Evolutionary conservation across 2,888 invertebrate species (phyloP), one percentile per base, ranked within the genome.

Genomic region (Cephus nigrinus): DNA sequence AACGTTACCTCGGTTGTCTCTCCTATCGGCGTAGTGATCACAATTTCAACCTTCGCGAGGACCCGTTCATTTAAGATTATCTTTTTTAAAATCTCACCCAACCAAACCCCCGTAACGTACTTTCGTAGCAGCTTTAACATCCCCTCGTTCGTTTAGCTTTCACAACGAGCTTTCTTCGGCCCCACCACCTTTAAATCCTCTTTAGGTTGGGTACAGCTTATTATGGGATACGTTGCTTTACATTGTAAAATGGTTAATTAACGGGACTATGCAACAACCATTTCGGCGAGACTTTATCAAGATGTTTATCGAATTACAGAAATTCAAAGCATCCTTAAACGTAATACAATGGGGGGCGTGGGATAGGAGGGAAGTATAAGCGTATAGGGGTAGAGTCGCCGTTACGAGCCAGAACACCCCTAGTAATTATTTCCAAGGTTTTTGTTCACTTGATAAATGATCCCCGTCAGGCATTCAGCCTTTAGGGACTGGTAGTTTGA

Each of bases 401-500:
- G 73, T 34, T 74, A 74, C 40, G 40, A 55, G 40, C 40, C 75
- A 34, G 12, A 74, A 55, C 69, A 77, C 75, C 75, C 72, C 55
- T 33, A 40, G 78, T 78, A 78, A 78, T 78, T 78, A 78, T 78
- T 78, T 75, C 72, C 35, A 78, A 75, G 75, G 72, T 78, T 78
- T 78, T 78, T 78, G 78, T 78, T 76, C 78, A 15, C 75, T 72
- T 78, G 78, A 78, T 75, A 73, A 78, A 78, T 75, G 78, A 78
- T 69, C 40, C 75, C 68, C 72, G 72, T 75, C 78, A 73, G 35
- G 72, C 74, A 69, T n/a, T 68, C 68, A 36, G n/a, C 34, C 31
- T 12, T 71, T 12, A 71, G 71, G 71, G 71, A 30, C 31, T 33
- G 31, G 71, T 23, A 30, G 32, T 31, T 23, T 30, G 12, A 33